Base-by-base conservation (phyloP, 2,797 vertebrate species). In the Arrhamphus sclerolepis region DNA sequence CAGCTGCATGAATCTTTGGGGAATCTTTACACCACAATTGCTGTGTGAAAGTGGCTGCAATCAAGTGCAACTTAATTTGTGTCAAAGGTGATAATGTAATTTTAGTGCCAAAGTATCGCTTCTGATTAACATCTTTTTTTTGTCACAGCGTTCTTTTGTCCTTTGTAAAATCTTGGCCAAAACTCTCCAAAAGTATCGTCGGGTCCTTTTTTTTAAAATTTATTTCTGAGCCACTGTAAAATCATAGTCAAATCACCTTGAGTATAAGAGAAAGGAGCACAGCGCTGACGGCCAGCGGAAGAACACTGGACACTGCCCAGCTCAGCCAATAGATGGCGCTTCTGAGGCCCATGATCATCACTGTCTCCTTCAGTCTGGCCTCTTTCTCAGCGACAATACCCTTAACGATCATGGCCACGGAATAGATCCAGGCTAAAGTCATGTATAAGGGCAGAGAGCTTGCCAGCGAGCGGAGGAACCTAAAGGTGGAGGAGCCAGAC, bases 401-500 rank as follows among this genome's bases (percentile, higher is more conserved):
- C 75, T 99, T 98, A 64, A 99, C 87, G 55, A 97, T 96, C 70
- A 97, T 93, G 47, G 98, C 97, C 86, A 97, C 97, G 0, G 97
- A 97, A 87, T 95, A 99, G 78, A 99, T 96, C 97, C 97, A 99
- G 29, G 97, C 95, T 88, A 99, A 83, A 0, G 95, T 98, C 94
- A 99, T 94, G 88, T 94, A 99, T 31, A 99, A 91, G 1, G 98
- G 96, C 82, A 99, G 91, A 6, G 94, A 97, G 6, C 91, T 81
- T 6, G 94, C 92, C 89, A 98, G 91, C 20, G 93, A 89, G 10
- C 94, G 94, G 49, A 99, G 81, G 83, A 97, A 99, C 89, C 98
- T 99, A 58, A 47, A 60, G 18, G 24, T 50, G 61, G 38, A 57
- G 29, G 56, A 66, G 53, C 26, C 72, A 66, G 7, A 73, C 51